phyloP scores from a whole-genome alignment of 1,140 invertebrate genomes.

The Mylabris phalerata region DNA sequence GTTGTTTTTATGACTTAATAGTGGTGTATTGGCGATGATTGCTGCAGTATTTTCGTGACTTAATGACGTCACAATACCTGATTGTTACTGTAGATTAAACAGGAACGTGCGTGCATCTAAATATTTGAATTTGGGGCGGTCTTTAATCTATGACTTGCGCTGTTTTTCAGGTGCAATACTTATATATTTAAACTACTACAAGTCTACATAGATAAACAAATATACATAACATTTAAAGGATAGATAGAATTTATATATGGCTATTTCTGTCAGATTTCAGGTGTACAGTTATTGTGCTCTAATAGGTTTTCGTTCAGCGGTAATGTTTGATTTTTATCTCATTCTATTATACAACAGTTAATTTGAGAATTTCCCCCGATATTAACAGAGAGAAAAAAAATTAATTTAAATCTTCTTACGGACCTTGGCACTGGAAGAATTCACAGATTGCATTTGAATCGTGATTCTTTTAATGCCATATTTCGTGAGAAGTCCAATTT shows the following conservation, averaged over 20 bases:
- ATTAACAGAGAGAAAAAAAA: too few species aligned
- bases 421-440: slow-evolving; percentile 49
- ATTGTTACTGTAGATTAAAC: slow-evolving; percentile 30
- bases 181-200: background rate
- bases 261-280: too few species aligned
- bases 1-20: too few species aligned
- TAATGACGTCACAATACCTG: slow-evolving; percentile 29
- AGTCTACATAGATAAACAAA: background rate
- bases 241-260: background rate
- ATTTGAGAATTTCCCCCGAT: too few species aligned
- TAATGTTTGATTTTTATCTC: too few species aligned
- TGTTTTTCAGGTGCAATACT: slow-evolving; percentile 1
- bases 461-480: slow-evolving; percentile 48
- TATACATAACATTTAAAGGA: background rate
- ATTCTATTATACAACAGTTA: too few species aligned
- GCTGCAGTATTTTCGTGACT: slow-evolving; percentile 32
- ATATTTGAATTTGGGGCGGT: slow-evolving; percentile 21
- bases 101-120: slow-evolving; percentile 27
- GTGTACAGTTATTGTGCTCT: background rate
- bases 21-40: slow-evolving; percentile 9
- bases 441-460: slow-evolving; percentile 46
- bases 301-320: background rate
- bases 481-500: slow-evolving; percentile 30
- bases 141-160: slow-evolving; percentile 25
- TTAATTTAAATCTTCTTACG: slow-evolving; percentile 25